phyloP scores from a whole-genome alignment of 1,140 invertebrate species.

The Cydia strobilella region DNA sequence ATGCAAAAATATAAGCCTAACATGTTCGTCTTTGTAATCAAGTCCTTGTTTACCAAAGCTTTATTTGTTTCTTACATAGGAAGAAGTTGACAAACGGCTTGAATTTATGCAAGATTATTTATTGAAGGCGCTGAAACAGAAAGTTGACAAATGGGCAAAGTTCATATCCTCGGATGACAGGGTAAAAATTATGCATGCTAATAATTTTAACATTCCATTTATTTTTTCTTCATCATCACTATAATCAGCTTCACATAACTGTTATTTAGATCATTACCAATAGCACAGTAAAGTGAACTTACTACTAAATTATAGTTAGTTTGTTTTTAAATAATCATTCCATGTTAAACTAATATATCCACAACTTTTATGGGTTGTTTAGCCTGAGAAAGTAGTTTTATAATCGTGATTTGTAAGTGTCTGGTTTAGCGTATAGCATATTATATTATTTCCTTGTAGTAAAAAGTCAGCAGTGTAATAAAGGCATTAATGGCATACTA shows the following conservation, averaged over 20 bases:
- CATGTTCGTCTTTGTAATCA: background rate
- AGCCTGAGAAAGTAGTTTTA: too few species aligned
- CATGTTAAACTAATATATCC: too few species aligned
- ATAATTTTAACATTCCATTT: background rate
- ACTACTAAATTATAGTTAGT: too few species aligned
- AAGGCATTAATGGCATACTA: too few species aligned
- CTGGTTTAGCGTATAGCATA: too few species aligned
- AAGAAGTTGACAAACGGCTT: conserved; percentile 63
- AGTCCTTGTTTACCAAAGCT: background rate
- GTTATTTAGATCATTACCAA: too few species aligned
- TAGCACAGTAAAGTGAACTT: too few species aligned
- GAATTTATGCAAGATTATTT: conserved; percentile 73
- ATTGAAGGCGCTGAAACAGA: conserved; percentile 64
- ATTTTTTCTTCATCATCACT: background rate
- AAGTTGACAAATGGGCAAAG: conserved; percentile 71
- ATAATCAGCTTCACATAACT: background rate
- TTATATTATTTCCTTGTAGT: too few species aligned
- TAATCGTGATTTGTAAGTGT: too few species aligned
- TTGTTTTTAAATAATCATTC: too few species aligned
- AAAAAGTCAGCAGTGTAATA: too few species aligned
- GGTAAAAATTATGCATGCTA: conserved; percentile 41
- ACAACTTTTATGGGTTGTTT: too few species aligned
- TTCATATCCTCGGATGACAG: conserved; percentile 71
- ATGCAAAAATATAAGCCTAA: background rate
- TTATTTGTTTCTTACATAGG: conserved; percentile 45